These are phyloP conservation scores for Microcebus tavaratra DNA, from an alignment of 2,113 vertebrate genomes.

Conservation along the genomic window DNA sequence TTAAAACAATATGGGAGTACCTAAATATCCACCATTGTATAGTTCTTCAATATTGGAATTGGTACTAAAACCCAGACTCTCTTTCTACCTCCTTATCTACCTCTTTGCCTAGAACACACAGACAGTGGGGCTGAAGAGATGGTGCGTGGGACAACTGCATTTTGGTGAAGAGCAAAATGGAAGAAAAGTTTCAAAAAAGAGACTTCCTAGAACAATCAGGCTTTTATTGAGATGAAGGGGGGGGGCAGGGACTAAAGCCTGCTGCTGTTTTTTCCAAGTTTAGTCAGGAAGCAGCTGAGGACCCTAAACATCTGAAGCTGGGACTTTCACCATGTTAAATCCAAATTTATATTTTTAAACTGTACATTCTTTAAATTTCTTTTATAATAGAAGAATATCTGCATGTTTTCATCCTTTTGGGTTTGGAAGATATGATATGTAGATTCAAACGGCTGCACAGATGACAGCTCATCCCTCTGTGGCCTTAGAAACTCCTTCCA, in stretches of 20 bases:
- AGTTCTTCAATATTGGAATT: background rate
- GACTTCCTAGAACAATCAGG: background rate
- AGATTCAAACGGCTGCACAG: slow-evolving; percentile 59
- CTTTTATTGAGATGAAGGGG: too few relatives aligned
- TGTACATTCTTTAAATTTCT: background rate
- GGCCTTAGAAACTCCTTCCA: slow-evolving; percentile 26
- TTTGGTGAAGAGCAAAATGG: background rate
- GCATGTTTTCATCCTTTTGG: background rate
- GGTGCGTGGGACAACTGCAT: background rate
- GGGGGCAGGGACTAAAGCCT: background rate
- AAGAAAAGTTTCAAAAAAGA: background rate
- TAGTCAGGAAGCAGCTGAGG: background rate
- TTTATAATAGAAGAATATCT: background rate
- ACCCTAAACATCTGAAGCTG: background rate
- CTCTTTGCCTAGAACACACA: background rate
- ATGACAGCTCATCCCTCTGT: slow-evolving; percentile 47
- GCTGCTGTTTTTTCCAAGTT: background rate
- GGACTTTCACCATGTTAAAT: background rate
- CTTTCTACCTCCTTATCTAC: background rate
- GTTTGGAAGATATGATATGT: background rate
- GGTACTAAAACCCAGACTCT: background rate
- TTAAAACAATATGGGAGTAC: background rate
- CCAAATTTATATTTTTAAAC: background rate
- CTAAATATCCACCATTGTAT: background rate
- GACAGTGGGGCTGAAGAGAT: background rate